Evolutionary conservation across 30 jellyfish, hydroid and myxozoan genomes (phyloP).

Genomic region (Chrysaora quinquecirrha): DNA sequence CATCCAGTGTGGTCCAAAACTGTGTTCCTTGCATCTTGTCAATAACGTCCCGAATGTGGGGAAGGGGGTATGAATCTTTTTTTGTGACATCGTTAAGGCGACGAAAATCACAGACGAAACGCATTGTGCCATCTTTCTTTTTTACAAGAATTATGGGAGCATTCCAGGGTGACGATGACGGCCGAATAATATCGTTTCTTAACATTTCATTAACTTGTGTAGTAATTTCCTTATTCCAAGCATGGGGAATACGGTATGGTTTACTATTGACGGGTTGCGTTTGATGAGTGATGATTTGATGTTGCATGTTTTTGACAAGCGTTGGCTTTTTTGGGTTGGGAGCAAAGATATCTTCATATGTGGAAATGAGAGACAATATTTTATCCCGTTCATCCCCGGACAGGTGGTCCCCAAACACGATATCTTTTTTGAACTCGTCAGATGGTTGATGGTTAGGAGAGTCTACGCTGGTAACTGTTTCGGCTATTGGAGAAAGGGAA

Average conservation of each 20-base stretch:
- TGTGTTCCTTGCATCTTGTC: constrained; percentile 18
- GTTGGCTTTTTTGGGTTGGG: constrained; percentile 39
- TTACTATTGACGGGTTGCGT: constrained; percentile 16
- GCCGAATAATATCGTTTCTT: constrained; percentile 21
- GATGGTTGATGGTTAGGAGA: too few relatives aligned
- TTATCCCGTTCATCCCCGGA: neutral
- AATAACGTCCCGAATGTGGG: neutral
- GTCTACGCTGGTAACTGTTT: neutral
- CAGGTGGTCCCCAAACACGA: constrained; percentile 3
- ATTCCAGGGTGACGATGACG: constrained; percentile 21
- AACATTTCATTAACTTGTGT: constrained; percentile 19
- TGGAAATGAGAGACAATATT: neutral
- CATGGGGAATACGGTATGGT: constrained; percentile 35
- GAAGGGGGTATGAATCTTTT: neutral
- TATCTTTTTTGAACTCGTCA: too few relatives aligned
- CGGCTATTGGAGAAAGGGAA: neutral
- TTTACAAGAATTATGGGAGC: neutral
- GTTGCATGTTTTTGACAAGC: constrained; percentile 25
- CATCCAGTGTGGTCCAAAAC: constrained; percentile 32
- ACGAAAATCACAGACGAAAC: constrained; percentile 3
- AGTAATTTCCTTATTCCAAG: constrained; percentile 19
- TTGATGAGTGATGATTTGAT: constrained; percentile 12
- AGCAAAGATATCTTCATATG: constrained; percentile 24
- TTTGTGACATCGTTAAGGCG: neutral
- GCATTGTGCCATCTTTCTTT: neutral